These are phyloP conservation scores for Yoshiicerus persimilis DNA, from an alignment of 1,140 invertebrate genomes.

Conservation along the genomic window DNA sequence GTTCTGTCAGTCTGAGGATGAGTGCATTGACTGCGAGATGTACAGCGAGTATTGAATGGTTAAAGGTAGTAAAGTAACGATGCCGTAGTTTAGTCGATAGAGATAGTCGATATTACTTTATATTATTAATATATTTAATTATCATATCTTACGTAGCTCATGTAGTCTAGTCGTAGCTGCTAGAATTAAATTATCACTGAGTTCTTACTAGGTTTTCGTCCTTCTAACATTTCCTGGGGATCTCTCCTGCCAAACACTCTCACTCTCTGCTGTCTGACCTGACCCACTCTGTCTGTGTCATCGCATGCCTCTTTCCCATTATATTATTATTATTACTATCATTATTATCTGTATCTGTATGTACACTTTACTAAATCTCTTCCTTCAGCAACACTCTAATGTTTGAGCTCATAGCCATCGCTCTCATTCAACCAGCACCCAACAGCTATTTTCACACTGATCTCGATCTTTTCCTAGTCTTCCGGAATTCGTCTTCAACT, in stretches of 20 bases:
- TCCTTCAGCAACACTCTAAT: neutral
- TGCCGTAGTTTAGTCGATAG: neutral
- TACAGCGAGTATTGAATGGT: conserved; percentile 9
- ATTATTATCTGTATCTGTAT: neutral
- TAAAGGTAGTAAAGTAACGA: conserved; percentile 16
- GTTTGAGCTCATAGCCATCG: neutral
- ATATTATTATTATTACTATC: neutral
- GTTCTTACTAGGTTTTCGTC: conserved; percentile 1
- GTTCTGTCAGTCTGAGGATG: neutral
- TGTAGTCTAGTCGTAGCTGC: neutral
- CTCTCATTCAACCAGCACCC: neutral
- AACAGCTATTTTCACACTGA: conserved; percentile 36
- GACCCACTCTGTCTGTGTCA: neutral
- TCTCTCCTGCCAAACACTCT: neutral
- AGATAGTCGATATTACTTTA: neutral
- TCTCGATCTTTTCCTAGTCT: conserved; percentile 31
- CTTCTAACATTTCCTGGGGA: conserved; percentile 7
- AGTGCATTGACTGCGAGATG: conserved; percentile 1
- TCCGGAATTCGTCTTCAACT: neutral
- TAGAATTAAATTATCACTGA: neutral
- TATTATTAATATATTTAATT: neutral
- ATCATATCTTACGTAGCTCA: neutral
- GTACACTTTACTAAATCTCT: neutral
- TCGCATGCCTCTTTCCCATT: neutral
- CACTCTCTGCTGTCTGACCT: neutral